A percentile compares a stretch with the other conserved stretches of the same genome.
Conservation (phyloP, 2,888 invertebrate species). For the Neoascia interrupta region DNA sequence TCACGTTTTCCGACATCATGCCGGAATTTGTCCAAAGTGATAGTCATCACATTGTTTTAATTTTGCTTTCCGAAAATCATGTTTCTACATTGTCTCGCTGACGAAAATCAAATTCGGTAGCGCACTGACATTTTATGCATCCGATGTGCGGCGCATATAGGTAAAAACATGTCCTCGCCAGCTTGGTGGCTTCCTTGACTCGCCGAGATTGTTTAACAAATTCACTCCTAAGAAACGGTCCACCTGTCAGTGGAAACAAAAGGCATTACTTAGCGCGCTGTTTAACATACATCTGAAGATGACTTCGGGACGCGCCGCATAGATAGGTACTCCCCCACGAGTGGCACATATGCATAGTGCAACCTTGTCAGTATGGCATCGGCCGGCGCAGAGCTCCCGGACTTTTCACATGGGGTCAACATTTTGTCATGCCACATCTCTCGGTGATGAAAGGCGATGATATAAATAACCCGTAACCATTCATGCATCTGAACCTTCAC, state of each 20-base stretch:
- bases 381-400: slow-evolving; percentile 35
- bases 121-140: slow-evolving; percentile 59
- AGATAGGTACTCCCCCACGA: slow-evolving; percentile 33
- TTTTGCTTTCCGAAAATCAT: slow-evolving; percentile 52
- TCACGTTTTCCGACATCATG: slow-evolving; percentile 69
- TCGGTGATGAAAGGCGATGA: slow-evolving; percentile 66
- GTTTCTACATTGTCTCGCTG: slow-evolving; percentile 33
- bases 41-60: slow-evolving; percentile 68
- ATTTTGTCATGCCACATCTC: slow-evolving; percentile 69
- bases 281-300: slow-evolving; percentile 29
- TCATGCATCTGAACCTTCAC: slow-evolving; percentile 48
- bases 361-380: slow-evolving; percentile 43
- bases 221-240: slow-evolving; percentile 44
- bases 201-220: slow-evolving; percentile 58
- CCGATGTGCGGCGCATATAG: slow-evolving; percentile 15
- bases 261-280: slow-evolving; percentile 51
- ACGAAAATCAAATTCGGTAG: slow-evolving; percentile 66
- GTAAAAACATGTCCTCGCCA: slow-evolving; percentile 15
- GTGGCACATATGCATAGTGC: slow-evolving; percentile 4
- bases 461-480: slow-evolving; percentile 64
- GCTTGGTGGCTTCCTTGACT: slow-evolving; percentile 32
- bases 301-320: slow-evolving; percentile 50
- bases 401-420: slow-evolving; percentile 69
- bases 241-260: slow-evolving; percentile 55
- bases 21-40: slow-evolving; percentile 70